Conservation (phyloP, 2,888 invertebrate genomes). For the Boloria selene region DNA sequence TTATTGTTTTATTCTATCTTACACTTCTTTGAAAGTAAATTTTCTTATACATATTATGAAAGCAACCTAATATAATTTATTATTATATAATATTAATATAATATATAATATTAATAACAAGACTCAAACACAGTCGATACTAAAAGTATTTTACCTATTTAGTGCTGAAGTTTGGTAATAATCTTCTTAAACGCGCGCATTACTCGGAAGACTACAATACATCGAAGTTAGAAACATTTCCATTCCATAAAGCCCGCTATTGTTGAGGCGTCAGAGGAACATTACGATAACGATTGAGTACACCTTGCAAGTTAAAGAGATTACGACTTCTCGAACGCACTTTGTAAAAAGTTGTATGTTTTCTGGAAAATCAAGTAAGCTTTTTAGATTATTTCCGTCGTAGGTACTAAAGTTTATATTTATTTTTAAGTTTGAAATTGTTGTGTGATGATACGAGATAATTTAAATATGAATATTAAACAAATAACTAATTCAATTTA, state of each 20-base stretch:
- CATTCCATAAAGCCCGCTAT: slow-evolving; percentile 38
- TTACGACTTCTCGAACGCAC: slow-evolving; percentile 34
- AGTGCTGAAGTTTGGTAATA: slow-evolving; percentile 40
- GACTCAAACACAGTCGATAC: slow-evolving; percentile 4
- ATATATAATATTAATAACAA: background rate
- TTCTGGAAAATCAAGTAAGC: slow-evolving; percentile 19
- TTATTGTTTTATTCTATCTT: too few relatives aligned
- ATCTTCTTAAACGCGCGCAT: slow-evolving; percentile 41
- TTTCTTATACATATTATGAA: too few relatives aligned
- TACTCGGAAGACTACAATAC: slow-evolving; percentile 39
- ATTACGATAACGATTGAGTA: slow-evolving; percentile 38
- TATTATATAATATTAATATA: background rate
- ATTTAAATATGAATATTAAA: too few relatives aligned
- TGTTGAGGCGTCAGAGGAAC: slow-evolving; percentile 29
- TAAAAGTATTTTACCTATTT: slow-evolving; percentile 30
- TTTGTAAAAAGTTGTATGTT: slow-evolving; percentile 33
- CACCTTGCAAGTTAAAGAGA: slow-evolving; percentile 36
- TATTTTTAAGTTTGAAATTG: background rate
- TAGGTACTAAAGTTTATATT: too few relatives aligned
- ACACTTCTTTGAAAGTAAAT: too few relatives aligned
- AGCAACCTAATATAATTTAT: too few relatives aligned
- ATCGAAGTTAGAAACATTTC: slow-evolving; percentile 40
- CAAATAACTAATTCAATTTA: too few relatives aligned
- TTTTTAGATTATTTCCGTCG: background rate
- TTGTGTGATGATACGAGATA: background rate